Evolutionary conservation across 2,888 invertebrate genomes (phyloP).

Genomic region (Caenorhabditis zanzibari): DNA sequence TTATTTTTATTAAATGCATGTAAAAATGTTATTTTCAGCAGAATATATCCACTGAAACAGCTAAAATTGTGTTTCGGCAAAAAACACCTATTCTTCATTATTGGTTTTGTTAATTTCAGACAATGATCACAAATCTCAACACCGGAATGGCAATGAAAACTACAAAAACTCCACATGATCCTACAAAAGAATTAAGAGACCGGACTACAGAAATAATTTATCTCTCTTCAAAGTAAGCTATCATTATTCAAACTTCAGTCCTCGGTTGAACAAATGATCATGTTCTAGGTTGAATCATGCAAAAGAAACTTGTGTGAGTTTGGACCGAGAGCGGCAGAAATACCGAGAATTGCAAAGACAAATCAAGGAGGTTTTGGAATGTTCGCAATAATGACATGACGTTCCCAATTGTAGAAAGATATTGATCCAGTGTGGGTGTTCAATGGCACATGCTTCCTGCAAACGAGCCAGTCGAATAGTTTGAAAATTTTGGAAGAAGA

Average conservation of each 20-base stretch:
- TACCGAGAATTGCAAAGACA: conserved; percentile 45
- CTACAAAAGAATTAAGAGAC: conserved; percentile 28
- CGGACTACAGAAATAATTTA: conserved; percentile 40
- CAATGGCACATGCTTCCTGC: conserved; percentile 58
- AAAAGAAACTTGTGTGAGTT: conserved; percentile 44
- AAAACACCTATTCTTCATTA: no score
- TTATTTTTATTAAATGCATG: no score
- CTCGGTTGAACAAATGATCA: no score
- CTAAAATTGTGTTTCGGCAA: background rate
- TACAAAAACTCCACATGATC: conserved; percentile 39
- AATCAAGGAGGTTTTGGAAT: conserved; percentile 33
- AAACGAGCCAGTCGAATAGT: conserved; percentile 42
- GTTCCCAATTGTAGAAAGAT: conserved; percentile 36
- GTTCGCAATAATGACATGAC: background rate
- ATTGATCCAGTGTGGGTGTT: conserved; percentile 58
- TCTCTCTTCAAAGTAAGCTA: conserved; percentile 35
- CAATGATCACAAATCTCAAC: conserved; percentile 22
- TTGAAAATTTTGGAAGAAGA: conserved; percentile 55
- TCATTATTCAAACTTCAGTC: background rate
- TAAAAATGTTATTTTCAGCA: no score
- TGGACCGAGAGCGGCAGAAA: conserved; percentile 59
- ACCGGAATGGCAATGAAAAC: conserved; percentile 35
- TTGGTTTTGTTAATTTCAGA: conserved; percentile 14
- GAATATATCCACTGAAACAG: no score
- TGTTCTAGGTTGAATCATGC: conserved; percentile 45